Percentiles rank a stretch among this genome's conserved stretches.
Evolutionary conservation across 2,113 vertebrate genomes (phyloP).

Genomic region (Lutjanus erythropterus): DNA sequence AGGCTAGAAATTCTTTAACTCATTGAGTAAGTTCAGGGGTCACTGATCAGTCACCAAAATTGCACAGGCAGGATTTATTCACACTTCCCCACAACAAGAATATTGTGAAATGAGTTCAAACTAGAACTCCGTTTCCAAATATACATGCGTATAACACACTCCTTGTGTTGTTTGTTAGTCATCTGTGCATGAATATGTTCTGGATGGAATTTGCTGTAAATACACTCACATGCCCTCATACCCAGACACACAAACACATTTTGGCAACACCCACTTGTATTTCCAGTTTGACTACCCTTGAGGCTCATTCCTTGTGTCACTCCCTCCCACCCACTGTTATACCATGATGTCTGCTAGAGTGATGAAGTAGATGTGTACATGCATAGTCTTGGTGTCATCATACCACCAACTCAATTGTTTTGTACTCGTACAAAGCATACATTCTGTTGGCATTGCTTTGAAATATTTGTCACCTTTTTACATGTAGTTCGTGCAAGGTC

Average conservation of each 20-base stretch:
- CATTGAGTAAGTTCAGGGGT: slow-evolving; percentile 1
- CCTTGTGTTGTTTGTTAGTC: background rate
- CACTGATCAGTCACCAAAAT: slow-evolving; percentile 17
- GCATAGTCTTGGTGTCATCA: slow-evolving; percentile 24
- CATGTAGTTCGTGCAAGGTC: background rate
- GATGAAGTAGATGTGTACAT: slow-evolving; percentile 18
- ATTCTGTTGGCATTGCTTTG: background rate
- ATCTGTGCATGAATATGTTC: background rate
- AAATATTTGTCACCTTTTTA: background rate
- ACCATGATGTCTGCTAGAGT: slow-evolving; percentile 34
- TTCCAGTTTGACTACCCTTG: slow-evolving; percentile 77
- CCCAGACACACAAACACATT: slow-evolving; percentile 47
- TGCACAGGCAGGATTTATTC: slow-evolving; percentile 8
- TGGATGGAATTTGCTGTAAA: slow-evolving; percentile 45
- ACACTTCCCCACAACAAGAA: slow-evolving; percentile 27
- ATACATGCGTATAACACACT: background rate
- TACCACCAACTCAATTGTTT: background rate
- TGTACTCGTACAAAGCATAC: background rate
- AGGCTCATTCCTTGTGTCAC: slow-evolving; percentile 68
- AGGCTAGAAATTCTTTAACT: slow-evolving; percentile 7
- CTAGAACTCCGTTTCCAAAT: background rate
- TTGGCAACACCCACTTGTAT: slow-evolving; percentile 73
- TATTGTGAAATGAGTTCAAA: slow-evolving; percentile 25
- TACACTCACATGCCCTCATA: slow-evolving; percentile 20
- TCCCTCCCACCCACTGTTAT: slow-evolving; percentile 31